Evolutionary conservation across 2,888 invertebrate genomes (phyloP).

Genomic region (Coelinius sp.): DNA sequence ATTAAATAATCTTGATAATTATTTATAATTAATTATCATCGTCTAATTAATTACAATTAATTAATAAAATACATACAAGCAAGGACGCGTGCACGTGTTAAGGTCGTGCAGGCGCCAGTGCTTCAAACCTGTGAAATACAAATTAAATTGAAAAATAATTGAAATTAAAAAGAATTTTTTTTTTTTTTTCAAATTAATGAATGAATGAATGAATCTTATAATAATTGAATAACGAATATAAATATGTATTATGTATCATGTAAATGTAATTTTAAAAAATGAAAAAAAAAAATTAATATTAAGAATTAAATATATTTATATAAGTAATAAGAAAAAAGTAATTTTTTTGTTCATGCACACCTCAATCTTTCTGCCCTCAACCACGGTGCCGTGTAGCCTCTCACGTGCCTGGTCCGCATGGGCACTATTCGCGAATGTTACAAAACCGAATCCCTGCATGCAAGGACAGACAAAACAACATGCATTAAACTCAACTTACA

Average conservation of each 20-base stretch:
- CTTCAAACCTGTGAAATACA: slow-evolving; percentile 40
- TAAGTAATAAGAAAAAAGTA: slow-evolving; percentile 74
- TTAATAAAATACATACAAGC: slow-evolving; percentile 41
- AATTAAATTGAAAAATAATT: slow-evolving; percentile 33
- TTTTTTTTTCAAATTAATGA: slow-evolving; percentile 45
- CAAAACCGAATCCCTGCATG: slow-evolving; percentile 99
- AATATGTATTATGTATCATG: slow-evolving; percentile 57
- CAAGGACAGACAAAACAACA: slow-evolving; percentile 93
- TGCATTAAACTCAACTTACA: slow-evolving; percentile 81
- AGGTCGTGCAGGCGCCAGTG: slow-evolving; percentile 39
- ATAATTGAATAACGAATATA: slow-evolving; percentile 5
- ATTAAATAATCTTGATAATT: not conserved
- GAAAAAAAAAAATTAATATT: slow-evolving; percentile 69
- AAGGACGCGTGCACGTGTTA: slow-evolving; percentile 39
- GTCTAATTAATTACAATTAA: slow-evolving; percentile 26
- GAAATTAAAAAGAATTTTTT: slow-evolving; percentile 41
- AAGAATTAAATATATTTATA: slow-evolving; percentile 64
- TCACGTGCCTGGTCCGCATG: slow-evolving; percentile 99
- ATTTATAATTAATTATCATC: slow-evolving; percentile 30
- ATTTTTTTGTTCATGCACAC: slow-evolving; percentile 87
- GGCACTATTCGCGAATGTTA: slow-evolving; percentile 99
- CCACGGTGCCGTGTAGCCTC: slow-evolving; percentile 99
- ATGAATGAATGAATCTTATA: slow-evolving; percentile 10
- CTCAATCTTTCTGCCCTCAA: slow-evolving; percentile 99
- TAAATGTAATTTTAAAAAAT: no score